Percentiles rank a stretch among this genome's conserved stretches.
phyloP scores from a whole-genome alignment of 2,113 vertebrate genomes.

The Anoura caudifer region DNA sequence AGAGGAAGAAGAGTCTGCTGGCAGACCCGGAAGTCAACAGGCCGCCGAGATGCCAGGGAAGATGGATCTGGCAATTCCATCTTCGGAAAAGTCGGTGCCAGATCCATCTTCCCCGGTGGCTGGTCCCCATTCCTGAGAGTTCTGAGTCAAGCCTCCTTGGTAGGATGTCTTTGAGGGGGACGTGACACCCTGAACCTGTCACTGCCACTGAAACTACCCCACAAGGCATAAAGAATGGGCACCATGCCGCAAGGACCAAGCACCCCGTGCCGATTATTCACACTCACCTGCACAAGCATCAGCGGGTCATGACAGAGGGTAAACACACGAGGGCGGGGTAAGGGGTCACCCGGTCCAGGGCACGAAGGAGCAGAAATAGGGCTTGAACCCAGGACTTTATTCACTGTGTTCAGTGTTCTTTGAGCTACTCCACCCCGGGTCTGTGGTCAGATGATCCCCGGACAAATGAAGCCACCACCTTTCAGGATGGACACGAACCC shows the following conservation, averaged over 20 bases:
- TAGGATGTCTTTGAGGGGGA: not conserved
- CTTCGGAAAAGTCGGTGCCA: too few species aligned
- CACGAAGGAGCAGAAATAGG: not conserved
- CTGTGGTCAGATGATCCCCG: not conserved
- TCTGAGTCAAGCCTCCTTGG: too few species aligned
- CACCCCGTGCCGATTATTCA: rapidly evolving
- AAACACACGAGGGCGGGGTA: rapidly evolving
- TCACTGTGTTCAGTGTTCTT: rapidly evolving
- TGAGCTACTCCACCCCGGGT: not conserved
- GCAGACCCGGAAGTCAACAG: rapidly evolving
- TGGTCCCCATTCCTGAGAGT: not conserved
- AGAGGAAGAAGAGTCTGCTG: not conserved
- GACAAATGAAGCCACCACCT: not conserved
- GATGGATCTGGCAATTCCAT: too few species aligned
- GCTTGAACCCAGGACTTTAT: not conserved
- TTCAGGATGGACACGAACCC: not conserved
- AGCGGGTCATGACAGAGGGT: too few species aligned
- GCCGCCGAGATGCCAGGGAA: rapidly evolving
- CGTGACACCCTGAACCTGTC: too few species aligned
- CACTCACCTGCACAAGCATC: too few species aligned
- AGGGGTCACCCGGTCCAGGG: not conserved
- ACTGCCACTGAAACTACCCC: too few species aligned
- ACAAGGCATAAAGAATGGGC: too few species aligned
- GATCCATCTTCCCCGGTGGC: rapidly evolving
- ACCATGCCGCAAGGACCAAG: rapidly evolving